A percentile compares a stretch with the other conserved stretches of the same genome.
Evolutionary conservation across 2,888 invertebrate genomes (phyloP).

Genomic region (Diarsia rubi): DNA sequence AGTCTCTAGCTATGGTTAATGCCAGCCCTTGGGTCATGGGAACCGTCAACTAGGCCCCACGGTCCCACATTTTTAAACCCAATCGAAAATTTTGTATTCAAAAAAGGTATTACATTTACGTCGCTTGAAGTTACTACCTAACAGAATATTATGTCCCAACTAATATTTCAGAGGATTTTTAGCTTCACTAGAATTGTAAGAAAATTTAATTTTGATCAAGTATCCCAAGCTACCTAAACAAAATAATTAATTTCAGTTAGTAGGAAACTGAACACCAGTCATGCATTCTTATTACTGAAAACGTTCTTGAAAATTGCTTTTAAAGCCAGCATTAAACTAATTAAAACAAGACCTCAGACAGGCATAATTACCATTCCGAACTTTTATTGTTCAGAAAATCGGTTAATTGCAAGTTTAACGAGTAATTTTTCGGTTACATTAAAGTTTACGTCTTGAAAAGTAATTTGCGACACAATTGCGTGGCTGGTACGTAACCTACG

Average conservation of each 20-base stretch:
- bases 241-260: conserved; percentile 44
- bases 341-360: conserved; percentile 54
- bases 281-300: conserved; percentile 35
- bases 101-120: no score
- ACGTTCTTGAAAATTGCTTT: conserved; percentile 52
- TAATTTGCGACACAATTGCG: conserved; percentile 61
- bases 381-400: conserved; percentile 57
- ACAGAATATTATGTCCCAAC: not conserved
- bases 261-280: conserved; percentile 25
- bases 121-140: not conserved
- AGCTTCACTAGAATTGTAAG: conserved; percentile 6
- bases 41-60: no score
- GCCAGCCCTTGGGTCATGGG: no score
- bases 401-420: conserved; percentile 55
- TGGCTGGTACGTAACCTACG: conserved; percentile 41
- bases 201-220: conserved; percentile 13
- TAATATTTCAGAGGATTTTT: conserved; percentile 1
- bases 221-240: not conserved
- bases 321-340: conserved; percentile 47
- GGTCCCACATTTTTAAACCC: no score
- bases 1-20: no score
- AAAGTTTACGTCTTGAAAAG: conserved; percentile 57
- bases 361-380: conserved; percentile 45
- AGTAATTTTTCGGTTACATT: conserved; percentile 51
- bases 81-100: no score